Base-by-base conservation (phyloP, 2,888 invertebrate genomes). In the Notodonta ziczac region DNA sequence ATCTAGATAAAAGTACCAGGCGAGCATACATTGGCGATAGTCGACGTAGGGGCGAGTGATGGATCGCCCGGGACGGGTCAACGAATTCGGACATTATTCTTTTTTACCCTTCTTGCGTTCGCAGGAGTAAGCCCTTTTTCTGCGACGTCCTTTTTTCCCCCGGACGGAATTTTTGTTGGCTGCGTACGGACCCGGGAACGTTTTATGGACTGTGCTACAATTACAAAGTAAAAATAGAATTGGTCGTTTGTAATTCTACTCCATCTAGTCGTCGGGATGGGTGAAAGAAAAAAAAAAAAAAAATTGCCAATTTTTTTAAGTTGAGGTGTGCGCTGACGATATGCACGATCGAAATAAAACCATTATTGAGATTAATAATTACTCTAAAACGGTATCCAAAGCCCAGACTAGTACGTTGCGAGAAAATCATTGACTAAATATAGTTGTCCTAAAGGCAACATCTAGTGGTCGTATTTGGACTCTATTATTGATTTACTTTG, bases 71-170 rank as follows among this genome's bases (percentile, higher is more conserved):
- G 91, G 92, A 94, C 93, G 94, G 94, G 94, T 94, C 94, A 94
- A 94, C 94, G 94, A 91, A 94, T 94, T 94, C 94, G 93, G 90
- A 93, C 94, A 94, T 94, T 94, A 93, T 93, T 94, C 94, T 94
- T 94, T 94, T 94, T 93, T 93, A 93, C 93, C 94, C 94, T 94
- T 94, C 94, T 93, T 92, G 89, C 89, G 89, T 91, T 91, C 89
- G 91, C 90, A 88, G 88, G 88, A 89, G 91, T 92, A 91, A 92
- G 92, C 92, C 92, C 93, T 92, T 93, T 93, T 93, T 90, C 88
- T 90, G 89, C 89, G 87, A 89, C 83, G 90, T 90, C 89, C 91
- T 90, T 93, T 93, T 91, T 90, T 84, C 82, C 84, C 78, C 78
- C 73, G 85, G 76, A 77, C 73, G 88, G 90, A 90, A 90, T 91